Conservation (phyloP, 2,888 invertebrate genomes). For the Andrena minutula region DNA sequence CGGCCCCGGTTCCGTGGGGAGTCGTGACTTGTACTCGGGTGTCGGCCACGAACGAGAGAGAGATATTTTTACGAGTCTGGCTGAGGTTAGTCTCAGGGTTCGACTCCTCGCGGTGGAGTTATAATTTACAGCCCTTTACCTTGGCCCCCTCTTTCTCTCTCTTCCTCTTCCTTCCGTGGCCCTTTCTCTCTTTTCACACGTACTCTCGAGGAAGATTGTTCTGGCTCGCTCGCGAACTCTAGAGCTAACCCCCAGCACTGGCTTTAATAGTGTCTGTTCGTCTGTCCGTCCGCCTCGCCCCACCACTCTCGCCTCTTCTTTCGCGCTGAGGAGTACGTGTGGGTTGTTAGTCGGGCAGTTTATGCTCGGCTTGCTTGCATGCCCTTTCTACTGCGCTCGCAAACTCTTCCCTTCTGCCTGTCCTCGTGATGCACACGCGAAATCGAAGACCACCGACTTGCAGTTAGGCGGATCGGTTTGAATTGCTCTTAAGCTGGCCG, state of each 20-base stretch:
- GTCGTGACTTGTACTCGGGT: slow-evolving; percentile 64
- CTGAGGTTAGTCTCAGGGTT: slow-evolving; percentile 81
- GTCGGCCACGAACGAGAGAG: slow-evolving; percentile 68
- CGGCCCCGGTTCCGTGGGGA: slow-evolving; percentile 59
- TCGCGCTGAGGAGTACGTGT: slow-evolving; percentile 78
- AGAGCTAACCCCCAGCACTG: slow-evolving; percentile 62
- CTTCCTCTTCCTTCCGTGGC: background rate
- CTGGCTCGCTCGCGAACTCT: slow-evolving; percentile 66
- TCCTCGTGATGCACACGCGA: slow-evolving; percentile 25
- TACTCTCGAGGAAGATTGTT: slow-evolving; percentile 58
- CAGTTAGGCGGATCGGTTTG: slow-evolving; percentile 1
- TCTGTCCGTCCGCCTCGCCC: slow-evolving; percentile 59
- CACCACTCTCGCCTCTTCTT: slow-evolving; percentile 56
- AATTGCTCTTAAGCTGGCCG: background rate
- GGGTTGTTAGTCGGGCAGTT: slow-evolving; percentile 83
- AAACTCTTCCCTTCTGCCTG: slow-evolving; percentile 37
- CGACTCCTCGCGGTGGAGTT: slow-evolving; percentile 83
- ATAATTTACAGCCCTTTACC: slow-evolving; percentile 82
- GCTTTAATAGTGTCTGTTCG: slow-evolving; percentile 76
- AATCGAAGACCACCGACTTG: slow-evolving; percentile 8
- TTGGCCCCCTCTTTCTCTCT: slow-evolving; percentile 73
- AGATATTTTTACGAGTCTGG: slow-evolving; percentile 83
- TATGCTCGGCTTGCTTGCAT: slow-evolving; percentile 76
- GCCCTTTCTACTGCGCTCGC: slow-evolving; percentile 72
- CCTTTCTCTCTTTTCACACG: slow-evolving; percentile 54